These are phyloP conservation scores for Osmoderma eremita DNA, from an alignment of 2,888 invertebrate genomes.

Conservation along the genomic window DNA sequence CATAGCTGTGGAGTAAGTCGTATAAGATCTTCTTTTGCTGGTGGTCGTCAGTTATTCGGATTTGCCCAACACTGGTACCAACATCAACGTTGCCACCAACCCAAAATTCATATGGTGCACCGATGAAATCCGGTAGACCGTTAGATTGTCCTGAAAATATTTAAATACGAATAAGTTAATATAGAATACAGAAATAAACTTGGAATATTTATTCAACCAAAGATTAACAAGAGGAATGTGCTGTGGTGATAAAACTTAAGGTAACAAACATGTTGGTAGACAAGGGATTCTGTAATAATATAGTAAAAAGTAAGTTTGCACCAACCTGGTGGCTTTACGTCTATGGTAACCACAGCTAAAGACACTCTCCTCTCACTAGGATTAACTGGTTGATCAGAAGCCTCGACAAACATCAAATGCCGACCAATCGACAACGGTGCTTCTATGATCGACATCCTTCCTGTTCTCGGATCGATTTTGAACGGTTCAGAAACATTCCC, in stretches of 20 bases:
- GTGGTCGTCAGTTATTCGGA: constrained; percentile 78
- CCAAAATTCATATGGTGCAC: constrained; percentile 91
- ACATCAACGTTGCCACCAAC: constrained; percentile 86
- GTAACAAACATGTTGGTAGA: no score
- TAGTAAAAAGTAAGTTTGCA: not conserved
- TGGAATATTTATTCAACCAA: no score
- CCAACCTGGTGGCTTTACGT: constrained; percentile 69
- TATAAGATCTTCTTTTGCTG: constrained; percentile 75
- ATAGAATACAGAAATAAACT: not conserved
- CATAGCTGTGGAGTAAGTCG: constrained; percentile 84
- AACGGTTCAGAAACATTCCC: constrained; percentile 66
- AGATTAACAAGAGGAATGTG: no score
- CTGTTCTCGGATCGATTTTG: constrained; percentile 76
- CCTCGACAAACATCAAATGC: constrained; percentile 85
- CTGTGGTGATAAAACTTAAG: no score
- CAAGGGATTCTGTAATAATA: no score
- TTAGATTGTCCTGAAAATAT: constrained; percentile 63
- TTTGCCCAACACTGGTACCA: constrained; percentile 87
- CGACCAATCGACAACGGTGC: constrained; percentile 75
- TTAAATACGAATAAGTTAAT: constrained; percentile 40
- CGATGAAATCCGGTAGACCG: constrained; percentile 80
- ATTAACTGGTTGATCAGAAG: constrained; percentile 83
- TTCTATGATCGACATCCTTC: constrained; percentile 73
- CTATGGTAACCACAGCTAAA: constrained; percentile 85
- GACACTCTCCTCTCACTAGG: constrained; percentile 85